Evolutionary conservation across 1,140 invertebrate genomes (phyloP), one percentile per base, ranked within the genome.

Genomic region (Calliopsis andreniformis): DNA sequence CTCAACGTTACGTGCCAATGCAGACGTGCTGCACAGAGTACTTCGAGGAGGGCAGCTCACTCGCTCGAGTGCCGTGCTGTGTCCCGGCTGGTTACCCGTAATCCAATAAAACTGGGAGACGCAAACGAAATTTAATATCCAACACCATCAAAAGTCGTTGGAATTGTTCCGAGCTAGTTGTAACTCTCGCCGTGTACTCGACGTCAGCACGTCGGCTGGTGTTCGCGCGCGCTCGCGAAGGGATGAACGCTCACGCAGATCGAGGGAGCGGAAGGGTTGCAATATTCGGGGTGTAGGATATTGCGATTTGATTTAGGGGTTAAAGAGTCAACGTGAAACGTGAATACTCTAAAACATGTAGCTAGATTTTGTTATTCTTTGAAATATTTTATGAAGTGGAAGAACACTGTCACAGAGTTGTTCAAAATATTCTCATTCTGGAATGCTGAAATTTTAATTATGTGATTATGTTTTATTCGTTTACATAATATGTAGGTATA

Each of bases 61-160:
- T 79, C 84, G 79, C 86, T 86, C 82, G 83, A 87, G 86, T 79
- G 70, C 75, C 77, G 85, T 72, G 76, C 75, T 71, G 69, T 84
- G 79, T 63, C 87, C 86, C 83, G 87, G 79, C 85, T 85, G 88
- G 89, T 90, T 89, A 89, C 86, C 84, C 82, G 86, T 91, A 91
- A 91, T 91, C 89, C 89, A 91, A 91, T 91, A 91, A 91, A 90
- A 91, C 84, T 87, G 83, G 78, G 79, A 87, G 86, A 88, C 86
- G 85, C 83, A 85, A 85, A 86, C 87, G 87, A 91, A 91, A 91
- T 91, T 90, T 91, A 91, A 91, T 91, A 91, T 91, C 90, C 88
- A 89, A 84, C 87, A 88, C 87, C 88, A 91, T 91, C 88, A 91
- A 91, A 91, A 90, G 90, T 90, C 89, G 82, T 87, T 80, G 83